Conservation (phyloP, 2,888 invertebrate genomes). For the Tortrix viridana region DNA sequence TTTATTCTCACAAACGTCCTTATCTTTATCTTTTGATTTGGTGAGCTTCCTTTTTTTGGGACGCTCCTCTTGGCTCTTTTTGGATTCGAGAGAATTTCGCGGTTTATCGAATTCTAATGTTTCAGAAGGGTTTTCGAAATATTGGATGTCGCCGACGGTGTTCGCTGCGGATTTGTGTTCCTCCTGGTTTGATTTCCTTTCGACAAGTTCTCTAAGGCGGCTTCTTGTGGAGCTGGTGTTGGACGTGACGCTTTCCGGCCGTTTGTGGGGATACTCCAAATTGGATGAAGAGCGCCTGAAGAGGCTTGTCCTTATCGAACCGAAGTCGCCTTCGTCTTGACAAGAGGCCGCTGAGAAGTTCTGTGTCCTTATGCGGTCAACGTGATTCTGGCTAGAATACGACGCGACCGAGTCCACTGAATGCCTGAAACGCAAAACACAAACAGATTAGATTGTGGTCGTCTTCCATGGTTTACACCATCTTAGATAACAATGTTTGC, state of each 20-base stretch:
- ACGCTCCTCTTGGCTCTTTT: constrained; percentile 72
- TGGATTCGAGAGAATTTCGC: constrained; percentile 71
- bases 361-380: constrained; percentile 83
- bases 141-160: constrained; percentile 78
- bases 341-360: constrained; percentile 83
- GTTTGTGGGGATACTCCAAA: constrained; percentile 72
- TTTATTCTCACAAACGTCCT: constrained; percentile 62
- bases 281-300: constrained; percentile 79
- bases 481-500: constrained; percentile 67
- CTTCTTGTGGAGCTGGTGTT: constrained; percentile 81
- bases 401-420: constrained; percentile 85
- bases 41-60: constrained; percentile 77
- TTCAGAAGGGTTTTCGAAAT: constrained; percentile 81
- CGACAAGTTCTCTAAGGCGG: constrained; percentile 81
- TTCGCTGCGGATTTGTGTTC: constrained; percentile 78
- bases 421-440: constrained; percentile 78
- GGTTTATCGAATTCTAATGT: constrained; percentile 78
- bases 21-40: constrained; percentile 69
- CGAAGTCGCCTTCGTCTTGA: constrained; percentile 81
- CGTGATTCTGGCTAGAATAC: constrained; percentile 85
- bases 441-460: constrained; percentile 68
- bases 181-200: constrained; percentile 81
- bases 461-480: constrained; percentile 46
- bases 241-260: constrained; percentile 79
- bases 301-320: constrained; percentile 80